These are phyloP conservation scores for Oostethus manadensis DNA, from an alignment of 2,113 vertebrate genomes.

Conservation along the genomic window DNA sequence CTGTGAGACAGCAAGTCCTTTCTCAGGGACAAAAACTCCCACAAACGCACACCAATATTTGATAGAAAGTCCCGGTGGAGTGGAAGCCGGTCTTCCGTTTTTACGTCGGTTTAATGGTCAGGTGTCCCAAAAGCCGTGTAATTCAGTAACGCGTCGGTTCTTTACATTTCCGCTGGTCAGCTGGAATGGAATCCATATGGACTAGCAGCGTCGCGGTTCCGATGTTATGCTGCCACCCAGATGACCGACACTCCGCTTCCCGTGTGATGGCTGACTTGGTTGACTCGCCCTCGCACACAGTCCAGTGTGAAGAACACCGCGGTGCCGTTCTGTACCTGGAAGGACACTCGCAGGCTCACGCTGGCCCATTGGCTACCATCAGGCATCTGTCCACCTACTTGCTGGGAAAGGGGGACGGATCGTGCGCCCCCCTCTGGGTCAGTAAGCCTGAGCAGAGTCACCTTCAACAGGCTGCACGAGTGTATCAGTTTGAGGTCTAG, in stretches of 20 bases:
- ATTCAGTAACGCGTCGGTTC: neutral
- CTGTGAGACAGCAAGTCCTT: neutral
- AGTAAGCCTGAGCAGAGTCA: conserved; percentile 71
- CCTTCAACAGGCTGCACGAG: conserved; percentile 78
- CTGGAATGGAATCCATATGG: neutral
- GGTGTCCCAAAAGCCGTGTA: no score
- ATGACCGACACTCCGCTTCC: conserved; percentile 79
- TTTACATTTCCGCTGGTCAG: neutral
- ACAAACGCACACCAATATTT: no score
- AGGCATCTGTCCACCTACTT: conserved; percentile 81
- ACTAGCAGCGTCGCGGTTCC: neutral
- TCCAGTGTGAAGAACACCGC: conserved; percentile 75
- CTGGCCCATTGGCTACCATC: conserved; percentile 81
- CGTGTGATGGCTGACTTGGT: conserved; percentile 77
- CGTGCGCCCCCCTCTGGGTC: conserved; percentile 21
- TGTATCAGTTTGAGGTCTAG: conserved; percentile 84
- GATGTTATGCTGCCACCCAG: conserved; percentile 72
- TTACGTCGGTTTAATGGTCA: no score
- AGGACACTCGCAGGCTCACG: conserved; percentile 74
- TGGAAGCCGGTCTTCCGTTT: no score
- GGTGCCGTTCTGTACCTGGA: conserved; percentile 77
- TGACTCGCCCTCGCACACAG: conserved; percentile 81
- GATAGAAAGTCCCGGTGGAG: no score
- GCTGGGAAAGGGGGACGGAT: conserved; percentile 70
- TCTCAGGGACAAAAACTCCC: no score